A percentile compares a stretch with the other conserved stretches of the same genome.
phyloP scores from a whole-genome alignment of 2,888 invertebrate species.

The Coleophora flavipennella region DNA sequence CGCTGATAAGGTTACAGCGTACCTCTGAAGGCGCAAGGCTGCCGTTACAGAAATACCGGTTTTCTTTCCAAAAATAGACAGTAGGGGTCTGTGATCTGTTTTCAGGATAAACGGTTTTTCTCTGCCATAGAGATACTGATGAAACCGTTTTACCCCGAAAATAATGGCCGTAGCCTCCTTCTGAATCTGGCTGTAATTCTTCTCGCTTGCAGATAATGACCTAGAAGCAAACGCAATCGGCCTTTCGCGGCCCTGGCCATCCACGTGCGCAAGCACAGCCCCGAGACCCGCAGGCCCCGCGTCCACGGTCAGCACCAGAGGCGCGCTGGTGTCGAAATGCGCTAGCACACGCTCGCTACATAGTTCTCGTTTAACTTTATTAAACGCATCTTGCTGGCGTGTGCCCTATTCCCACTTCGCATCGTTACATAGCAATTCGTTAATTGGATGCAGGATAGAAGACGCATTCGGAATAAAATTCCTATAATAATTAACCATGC shows the following conservation, averaged over 20 bases:
- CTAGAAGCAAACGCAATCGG: slow-evolving; percentile 9
- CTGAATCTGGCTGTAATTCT: slow-evolving; percentile 10
- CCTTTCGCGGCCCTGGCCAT: slow-evolving; percentile 1
- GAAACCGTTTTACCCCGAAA: too few species aligned
- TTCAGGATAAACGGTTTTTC: too few species aligned
- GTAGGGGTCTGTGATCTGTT: too few species aligned
- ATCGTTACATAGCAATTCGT: too few species aligned
- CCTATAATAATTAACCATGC: slow-evolving; percentile 12
- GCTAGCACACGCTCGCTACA: slow-evolving; percentile 4
- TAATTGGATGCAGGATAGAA: slow-evolving; percentile 7
- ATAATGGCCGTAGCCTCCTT: too few species aligned
- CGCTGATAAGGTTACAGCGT: slow-evolving; percentile 1
- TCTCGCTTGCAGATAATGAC: neutral
- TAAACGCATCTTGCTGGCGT: too few species aligned
- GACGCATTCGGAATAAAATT: slow-evolving; percentile 8
- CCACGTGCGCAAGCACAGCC: slow-evolving; percentile 9
- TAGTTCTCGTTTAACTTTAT: neutral
- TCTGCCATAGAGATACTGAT: too few species aligned
- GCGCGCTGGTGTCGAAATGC: slow-evolving; percentile 9
- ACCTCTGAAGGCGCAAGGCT: slow-evolving; percentile 1
- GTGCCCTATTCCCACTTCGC: too few species aligned
- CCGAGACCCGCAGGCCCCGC: slow-evolving; percentile 12
- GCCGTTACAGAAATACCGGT: neutral
- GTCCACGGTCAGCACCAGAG: slow-evolving; percentile 9
- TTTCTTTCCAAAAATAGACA: too few species aligned